Conservation (phyloP, 2,888 invertebrate species). For the Eretmocerus hayati region DNA sequence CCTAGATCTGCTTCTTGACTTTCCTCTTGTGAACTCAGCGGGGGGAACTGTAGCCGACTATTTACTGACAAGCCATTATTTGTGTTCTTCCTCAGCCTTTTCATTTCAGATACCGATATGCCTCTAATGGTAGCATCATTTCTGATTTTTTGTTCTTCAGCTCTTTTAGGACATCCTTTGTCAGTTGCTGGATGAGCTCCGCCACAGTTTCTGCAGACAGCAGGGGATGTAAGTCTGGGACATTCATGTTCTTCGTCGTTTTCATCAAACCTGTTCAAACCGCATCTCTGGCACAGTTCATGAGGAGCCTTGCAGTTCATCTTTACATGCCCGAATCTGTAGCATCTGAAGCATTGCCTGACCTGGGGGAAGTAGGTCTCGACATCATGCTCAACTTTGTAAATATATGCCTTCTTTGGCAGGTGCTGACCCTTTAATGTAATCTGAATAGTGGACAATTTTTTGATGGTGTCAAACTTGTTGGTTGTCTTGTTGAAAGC, state of each 20-base stretch:
- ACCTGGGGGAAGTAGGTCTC: not conserved
- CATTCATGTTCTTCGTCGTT: not conserved
- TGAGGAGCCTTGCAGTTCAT: not conserved
- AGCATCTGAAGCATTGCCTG: not conserved
- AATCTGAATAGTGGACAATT: no score
- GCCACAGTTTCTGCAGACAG: not conserved
- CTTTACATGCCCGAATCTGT: slow-evolving; percentile 2
- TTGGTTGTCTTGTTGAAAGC: not conserved
- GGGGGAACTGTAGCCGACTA: no score
- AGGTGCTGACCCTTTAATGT: not conserved
- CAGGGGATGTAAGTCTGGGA: not conserved
- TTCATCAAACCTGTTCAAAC: not conserved
- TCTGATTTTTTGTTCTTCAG: not conserved
- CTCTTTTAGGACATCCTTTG: not conserved
- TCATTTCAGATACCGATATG: not conserved
- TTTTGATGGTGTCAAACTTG: not conserved
- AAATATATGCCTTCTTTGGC: not conserved
- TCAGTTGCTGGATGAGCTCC: not conserved
- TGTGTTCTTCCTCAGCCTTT: no score
- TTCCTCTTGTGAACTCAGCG: no score
- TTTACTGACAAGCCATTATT: no score
- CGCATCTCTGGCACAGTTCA: slow-evolving; percentile 2
- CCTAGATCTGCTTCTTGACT: no score
- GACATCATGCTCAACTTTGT: not conserved
- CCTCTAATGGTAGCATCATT: not conserved